These are phyloP conservation scores for Callyntrura guangdongensis DNA, from an alignment of 2,888 invertebrate genomes.

Conservation along the genomic window DNA sequence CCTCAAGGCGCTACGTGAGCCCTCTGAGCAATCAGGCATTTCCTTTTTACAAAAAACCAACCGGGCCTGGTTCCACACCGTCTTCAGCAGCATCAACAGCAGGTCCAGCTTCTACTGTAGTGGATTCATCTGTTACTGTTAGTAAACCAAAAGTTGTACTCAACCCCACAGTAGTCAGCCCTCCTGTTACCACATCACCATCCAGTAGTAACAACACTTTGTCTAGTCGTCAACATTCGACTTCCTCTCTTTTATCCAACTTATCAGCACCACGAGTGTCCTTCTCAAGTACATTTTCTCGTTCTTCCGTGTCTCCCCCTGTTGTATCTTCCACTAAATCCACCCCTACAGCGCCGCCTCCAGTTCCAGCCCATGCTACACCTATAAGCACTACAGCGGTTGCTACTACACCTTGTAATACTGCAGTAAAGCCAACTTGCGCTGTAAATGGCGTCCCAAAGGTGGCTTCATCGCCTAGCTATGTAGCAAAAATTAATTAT, in stretches of 20 bases:
- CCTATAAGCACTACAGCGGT: background rate
- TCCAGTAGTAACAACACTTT: conserved; percentile 5
- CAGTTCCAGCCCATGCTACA: conserved; percentile 43
- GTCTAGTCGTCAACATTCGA: conserved; percentile 47
- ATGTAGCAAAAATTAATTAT: conserved; percentile 84
- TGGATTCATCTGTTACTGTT: background rate
- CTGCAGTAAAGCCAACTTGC: conserved; percentile 84
- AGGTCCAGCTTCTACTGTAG: background rate
- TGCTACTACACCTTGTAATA: too few relatives aligned
- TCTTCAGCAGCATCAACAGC: background rate
- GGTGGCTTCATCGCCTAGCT: conserved; percentile 80
- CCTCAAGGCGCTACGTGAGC: conserved; percentile 54
- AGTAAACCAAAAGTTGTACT: conserved; percentile 72
- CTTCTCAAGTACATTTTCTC: conserved; percentile 57
- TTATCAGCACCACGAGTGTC: conserved; percentile 37
- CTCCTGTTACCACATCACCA: conserved; percentile 23
- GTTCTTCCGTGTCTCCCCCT: conserved; percentile 41
- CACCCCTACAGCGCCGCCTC: background rate
- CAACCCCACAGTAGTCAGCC: conserved; percentile 72
- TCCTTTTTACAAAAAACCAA: conserved; percentile 66
- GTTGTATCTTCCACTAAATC: background rate
- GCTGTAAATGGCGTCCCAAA: conserved; percentile 84
- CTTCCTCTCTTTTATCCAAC: conserved; percentile 24
- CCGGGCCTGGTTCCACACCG: conserved; percentile 32
- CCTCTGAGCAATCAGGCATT: conserved; percentile 63